Conservation (phyloP, 2,797 vertebrate genomes). For the Falco naumanni region DNA sequence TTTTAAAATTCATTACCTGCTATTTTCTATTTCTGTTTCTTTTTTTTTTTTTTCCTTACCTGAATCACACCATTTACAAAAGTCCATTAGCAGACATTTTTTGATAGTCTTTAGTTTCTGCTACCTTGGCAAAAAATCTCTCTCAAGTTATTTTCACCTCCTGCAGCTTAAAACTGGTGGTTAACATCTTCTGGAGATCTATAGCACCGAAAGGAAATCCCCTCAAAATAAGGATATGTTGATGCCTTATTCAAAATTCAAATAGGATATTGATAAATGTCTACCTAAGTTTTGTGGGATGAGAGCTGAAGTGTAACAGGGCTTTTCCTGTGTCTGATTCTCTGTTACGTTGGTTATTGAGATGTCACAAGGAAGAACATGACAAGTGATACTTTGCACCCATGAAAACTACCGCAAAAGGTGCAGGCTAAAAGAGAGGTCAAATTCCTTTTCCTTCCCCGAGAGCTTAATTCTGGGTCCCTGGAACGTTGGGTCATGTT, state of each 20-base stretch:
- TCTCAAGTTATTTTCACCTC: constrained; percentile 7
- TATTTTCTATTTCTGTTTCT: constrained; percentile 7
- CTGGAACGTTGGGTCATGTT: neutral
- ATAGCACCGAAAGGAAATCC: neutral
- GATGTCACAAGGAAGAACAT: neutral
- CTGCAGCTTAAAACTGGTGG: neutral
- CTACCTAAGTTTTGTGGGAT: neutral
- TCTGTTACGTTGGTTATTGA: neutral
- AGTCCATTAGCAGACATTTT: constrained; percentile 13
- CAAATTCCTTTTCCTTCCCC: neutral
- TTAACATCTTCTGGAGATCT: neutral
- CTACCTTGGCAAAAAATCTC: neutral
- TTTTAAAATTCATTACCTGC: neutral
- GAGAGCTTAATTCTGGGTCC: neutral
- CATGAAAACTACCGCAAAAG: neutral
- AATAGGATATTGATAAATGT: neutral
- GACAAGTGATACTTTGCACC: neutral
- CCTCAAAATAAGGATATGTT: neutral
- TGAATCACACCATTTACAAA: neutral
- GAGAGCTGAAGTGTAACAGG: neutral
- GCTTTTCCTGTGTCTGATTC: neutral
- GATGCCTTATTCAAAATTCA: neutral
- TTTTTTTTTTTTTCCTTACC: neutral
- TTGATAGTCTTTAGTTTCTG: constrained; percentile 2
- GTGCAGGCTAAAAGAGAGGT: neutral